Base-by-base conservation (phyloP, 1,140 invertebrate genomes). In the Gryllus bimaculatus region DNA sequence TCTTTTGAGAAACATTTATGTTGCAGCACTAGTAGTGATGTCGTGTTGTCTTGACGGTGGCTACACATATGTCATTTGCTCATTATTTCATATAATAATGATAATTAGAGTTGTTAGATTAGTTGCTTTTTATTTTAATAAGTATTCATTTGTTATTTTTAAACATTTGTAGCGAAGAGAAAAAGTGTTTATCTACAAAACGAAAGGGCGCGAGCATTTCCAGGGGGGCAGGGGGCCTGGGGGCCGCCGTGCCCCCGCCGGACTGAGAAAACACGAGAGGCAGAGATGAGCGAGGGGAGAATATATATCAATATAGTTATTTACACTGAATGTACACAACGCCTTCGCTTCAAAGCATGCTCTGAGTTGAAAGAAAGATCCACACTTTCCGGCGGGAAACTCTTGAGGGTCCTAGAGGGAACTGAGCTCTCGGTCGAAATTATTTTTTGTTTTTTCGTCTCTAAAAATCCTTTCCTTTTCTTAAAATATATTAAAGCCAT, bases 61-160 rank as follows among this genome's bases (percentile, higher is more conserved):
- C 54, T 66, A 66, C 54, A 66, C 54, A 66, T 66, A 66, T 18
- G 54, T 66, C 54, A 66, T 18, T 66, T 66, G 54, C 18, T 18
- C 54, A 66, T 66, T 66, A 66, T 66, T 66, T 66, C 54, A 66
- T 66, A 66, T 66, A 18, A 66, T 66, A 18, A 66, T 66, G 54
- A 66, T 66, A 66, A 66, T 66, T 66, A 66, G 54, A 66, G 54
- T 66, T 66, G 54, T 66, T 66, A 66, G 54, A 66, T 66, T 66
- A 66, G 54, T 66, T 66, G 54, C 54, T 66, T 66, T 66, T 66
- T 66, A 66, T 66, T 66, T 66, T 66, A 66, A 66, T 66, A 66
- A 66, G 54, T 66, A 66, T 66, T 18, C 54, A 66, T 66, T 66
- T 66, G 54, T 66, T 66, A 66, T 66, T 66, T 66, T 66, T 66